phyloP scores from a whole-genome alignment of 2,113 vertebrate genomes.

The pig (Sus scrofa) region DNA sequence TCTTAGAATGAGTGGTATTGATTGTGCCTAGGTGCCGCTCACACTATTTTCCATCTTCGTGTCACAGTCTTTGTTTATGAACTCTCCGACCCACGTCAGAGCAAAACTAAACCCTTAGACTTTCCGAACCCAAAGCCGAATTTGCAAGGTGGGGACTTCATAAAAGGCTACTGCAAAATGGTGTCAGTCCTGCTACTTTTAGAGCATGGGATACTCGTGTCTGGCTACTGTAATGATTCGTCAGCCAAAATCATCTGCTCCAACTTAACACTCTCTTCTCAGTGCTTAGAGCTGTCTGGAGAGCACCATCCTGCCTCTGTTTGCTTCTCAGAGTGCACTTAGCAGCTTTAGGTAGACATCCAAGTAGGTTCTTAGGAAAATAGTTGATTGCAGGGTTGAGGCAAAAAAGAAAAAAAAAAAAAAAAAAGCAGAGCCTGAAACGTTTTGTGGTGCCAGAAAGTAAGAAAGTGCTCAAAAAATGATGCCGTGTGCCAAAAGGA shows the following conservation, averaged over 20 bases:
- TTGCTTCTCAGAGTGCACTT: background rate
- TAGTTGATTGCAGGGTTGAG: background rate
- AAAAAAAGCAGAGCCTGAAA: background rate
- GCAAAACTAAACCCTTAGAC: constrained; percentile 41
- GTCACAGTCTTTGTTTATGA: background rate
- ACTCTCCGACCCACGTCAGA: constrained; percentile 45
- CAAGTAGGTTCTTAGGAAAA: background rate
- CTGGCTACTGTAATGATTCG: background rate
- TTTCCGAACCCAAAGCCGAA: constrained; percentile 27
- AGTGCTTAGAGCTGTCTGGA: background rate
- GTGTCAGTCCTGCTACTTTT: background rate
- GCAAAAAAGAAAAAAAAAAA: background rate
- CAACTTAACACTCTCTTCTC: background rate
- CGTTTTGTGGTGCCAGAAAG: background rate
- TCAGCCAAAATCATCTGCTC: background rate
- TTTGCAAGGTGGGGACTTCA: background rate
- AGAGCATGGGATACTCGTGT: background rate
- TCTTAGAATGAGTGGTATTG: background rate
- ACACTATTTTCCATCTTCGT: background rate
- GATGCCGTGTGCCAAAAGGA: background rate
- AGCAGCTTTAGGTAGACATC: background rate
- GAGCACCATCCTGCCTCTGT: background rate
- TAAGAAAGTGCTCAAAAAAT: background rate
- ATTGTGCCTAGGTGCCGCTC: background rate
- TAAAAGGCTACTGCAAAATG: background rate